Conservation (phyloP, 2,113 vertebrate genomes). For the Laterallus jamaicensis region DNA sequence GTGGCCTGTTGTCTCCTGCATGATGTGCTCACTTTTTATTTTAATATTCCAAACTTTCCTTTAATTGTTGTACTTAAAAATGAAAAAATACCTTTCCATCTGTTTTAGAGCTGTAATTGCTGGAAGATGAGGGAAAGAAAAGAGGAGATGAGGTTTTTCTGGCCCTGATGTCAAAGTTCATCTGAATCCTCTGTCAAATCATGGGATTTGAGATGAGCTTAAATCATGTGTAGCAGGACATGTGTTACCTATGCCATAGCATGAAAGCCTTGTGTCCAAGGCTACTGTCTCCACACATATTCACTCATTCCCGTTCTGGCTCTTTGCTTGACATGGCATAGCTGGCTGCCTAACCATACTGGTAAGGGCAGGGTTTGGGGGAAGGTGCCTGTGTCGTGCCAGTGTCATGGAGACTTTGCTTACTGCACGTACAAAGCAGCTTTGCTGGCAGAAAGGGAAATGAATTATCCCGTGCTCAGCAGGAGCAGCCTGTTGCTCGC, state of each 20-base stretch:
- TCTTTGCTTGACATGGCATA: not conserved
- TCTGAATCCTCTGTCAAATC: not conserved
- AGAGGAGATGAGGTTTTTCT: not conserved
- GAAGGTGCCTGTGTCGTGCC: not conserved
- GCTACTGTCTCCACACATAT: not conserved
- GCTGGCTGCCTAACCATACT: not conserved
- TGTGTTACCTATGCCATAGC: not conserved
- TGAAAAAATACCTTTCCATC: not conserved
- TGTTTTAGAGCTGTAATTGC: not conserved
- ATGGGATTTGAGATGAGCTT: not conserved
- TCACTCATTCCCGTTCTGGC: not conserved
- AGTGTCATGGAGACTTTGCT: not conserved
- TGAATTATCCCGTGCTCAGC: not conserved
- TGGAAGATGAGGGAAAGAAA: not conserved
- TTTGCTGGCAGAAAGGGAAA: slow-evolving; percentile 22
- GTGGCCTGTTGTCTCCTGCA: not conserved
- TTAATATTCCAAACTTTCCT: not conserved
- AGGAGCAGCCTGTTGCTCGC: slow-evolving; percentile 38
- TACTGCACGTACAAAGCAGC: not conserved
- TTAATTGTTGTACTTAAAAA: not conserved
- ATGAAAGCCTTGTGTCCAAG: not conserved
- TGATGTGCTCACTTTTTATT: not conserved
- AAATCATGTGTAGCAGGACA: not conserved
- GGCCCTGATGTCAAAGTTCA: not conserved
- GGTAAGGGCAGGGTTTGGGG: not conserved